phyloP scores from a whole-genome alignment of 2,797 vertebrate species.

The Sebastes elongatus region DNA sequence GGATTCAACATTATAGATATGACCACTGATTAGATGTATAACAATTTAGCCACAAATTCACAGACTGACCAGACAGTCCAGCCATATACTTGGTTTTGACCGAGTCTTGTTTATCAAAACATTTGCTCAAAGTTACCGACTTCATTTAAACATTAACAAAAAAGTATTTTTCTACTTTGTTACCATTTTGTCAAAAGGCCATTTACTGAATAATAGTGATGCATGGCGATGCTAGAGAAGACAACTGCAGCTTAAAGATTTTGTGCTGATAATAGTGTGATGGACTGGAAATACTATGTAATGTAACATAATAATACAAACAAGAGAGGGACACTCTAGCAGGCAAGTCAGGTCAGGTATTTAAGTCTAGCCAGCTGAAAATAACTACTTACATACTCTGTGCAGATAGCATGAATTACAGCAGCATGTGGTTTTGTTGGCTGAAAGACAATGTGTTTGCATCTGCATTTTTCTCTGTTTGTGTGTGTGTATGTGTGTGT shows the following conservation, averaged over 20 bases:
- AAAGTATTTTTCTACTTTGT: neutral
- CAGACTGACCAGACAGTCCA: no score
- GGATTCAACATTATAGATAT: no score
- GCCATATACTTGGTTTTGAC: no score
- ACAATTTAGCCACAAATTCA: no score
- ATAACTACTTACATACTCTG: conserved; percentile 3
- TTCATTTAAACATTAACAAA: no score
- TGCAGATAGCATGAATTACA: conserved; percentile 10
- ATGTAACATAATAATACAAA: conserved; percentile 13
- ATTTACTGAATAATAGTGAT: neutral
- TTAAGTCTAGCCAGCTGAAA: conserved; percentile 13
- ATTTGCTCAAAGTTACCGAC: no score
- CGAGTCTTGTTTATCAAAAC: no score
- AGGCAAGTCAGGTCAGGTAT: neutral
- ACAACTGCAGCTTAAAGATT: neutral
- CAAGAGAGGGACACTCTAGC: neutral
- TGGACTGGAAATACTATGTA: neutral
- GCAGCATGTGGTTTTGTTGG: conserved; percentile 11
- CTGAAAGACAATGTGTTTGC: neutral
- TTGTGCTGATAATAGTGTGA: neutral
- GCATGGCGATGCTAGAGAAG: neutral
- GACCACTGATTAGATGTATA: no score
- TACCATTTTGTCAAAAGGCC: neutral
- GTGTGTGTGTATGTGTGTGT: neutral
- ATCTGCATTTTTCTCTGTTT: neutral